phyloP scores from a whole-genome alignment of 2,888 invertebrate species.

The Philopedon plagiatum region DNA sequence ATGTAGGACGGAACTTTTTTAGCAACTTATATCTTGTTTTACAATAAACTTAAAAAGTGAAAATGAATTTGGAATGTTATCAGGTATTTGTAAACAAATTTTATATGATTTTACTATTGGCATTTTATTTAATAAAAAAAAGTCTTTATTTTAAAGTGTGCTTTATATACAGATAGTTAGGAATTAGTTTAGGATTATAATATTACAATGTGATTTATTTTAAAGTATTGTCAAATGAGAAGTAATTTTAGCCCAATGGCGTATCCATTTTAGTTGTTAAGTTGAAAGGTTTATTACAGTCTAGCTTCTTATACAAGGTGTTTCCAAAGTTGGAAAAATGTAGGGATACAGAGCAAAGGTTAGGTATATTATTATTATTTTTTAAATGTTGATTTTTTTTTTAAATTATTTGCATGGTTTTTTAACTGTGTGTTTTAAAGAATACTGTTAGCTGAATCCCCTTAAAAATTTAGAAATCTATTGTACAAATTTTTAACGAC shows the following conservation, averaged over 20 bases:
- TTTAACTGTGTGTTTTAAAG: too few species aligned
- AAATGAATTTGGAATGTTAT: background rate
- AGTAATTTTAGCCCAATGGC: constrained; percentile 4
- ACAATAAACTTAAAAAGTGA: background rate
- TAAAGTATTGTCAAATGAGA: constrained; percentile 18
- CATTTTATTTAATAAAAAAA: background rate
- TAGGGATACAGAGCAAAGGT: too few species aligned
- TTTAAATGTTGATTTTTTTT: too few species aligned
- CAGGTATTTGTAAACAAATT: background rate
- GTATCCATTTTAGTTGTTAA: background rate
- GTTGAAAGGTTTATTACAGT: background rate
- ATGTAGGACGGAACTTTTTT: too few species aligned
- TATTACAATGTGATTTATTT: constrained; percentile 16
- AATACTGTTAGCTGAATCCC: too few species aligned
- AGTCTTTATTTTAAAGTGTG: background rate
- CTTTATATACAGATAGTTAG: constrained; percentile 6
- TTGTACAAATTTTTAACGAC: too few species aligned
- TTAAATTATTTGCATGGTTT: too few species aligned
- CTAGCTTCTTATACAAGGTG: background rate
- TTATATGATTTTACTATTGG: background rate
- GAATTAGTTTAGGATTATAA: background rate
- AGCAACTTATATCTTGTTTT: background rate
- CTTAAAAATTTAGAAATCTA: too few species aligned
- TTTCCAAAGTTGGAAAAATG: background rate
- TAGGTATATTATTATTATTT: too few species aligned